A percentile compares a stretch with the other conserved stretches of the same genome.
Conservation (phyloP, 2,113 vertebrate species). For the Tamias sibiricus region DNA sequence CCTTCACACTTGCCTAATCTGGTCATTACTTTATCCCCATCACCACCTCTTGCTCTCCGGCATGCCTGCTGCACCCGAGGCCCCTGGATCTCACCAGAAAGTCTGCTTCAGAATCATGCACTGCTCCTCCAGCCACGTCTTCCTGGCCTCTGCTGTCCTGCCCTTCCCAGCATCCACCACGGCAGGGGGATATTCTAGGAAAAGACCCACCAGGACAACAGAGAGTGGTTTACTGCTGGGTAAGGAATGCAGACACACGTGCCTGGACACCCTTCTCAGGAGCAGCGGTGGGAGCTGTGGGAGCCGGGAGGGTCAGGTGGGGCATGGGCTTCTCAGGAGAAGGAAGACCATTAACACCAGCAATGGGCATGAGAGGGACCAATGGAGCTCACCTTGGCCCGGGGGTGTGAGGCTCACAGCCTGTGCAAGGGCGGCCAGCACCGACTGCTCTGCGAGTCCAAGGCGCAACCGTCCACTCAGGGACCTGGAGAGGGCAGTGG, state of each 20-base stretch:
- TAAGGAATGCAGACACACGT: rapidly evolving
- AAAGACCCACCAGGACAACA: not conserved
- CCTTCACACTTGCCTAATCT: rapidly evolving
- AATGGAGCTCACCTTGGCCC: constrained; percentile 86
- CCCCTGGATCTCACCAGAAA: constrained; percentile 89
- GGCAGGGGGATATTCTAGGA: constrained; percentile 88
- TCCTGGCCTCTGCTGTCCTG: constrained; percentile 89
- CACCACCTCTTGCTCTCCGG: not conserved
- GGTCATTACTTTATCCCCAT: not conserved
- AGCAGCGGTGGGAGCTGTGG: not conserved
- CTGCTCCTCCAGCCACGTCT: constrained; percentile 92
- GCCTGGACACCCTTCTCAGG: no score
- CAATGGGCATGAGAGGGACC: rapidly evolving
- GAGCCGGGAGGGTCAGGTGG: rapidly evolving
- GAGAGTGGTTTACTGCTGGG: rapidly evolving
- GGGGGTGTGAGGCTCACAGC: constrained; percentile 93
- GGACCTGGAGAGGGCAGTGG: constrained; percentile 85
- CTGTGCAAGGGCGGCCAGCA: constrained; percentile 91
- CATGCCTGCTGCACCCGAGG: no score
- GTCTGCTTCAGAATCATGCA: constrained; percentile 93
- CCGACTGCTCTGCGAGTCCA: constrained; percentile 93
- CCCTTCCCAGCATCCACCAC: constrained; percentile 92
- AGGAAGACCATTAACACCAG: rapidly evolving
- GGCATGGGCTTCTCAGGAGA: not conserved
- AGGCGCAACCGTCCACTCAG: constrained; percentile 94